Conservation (phyloP, 2,888 invertebrate species). For the Chaetogeoica ovagalla region DNA sequence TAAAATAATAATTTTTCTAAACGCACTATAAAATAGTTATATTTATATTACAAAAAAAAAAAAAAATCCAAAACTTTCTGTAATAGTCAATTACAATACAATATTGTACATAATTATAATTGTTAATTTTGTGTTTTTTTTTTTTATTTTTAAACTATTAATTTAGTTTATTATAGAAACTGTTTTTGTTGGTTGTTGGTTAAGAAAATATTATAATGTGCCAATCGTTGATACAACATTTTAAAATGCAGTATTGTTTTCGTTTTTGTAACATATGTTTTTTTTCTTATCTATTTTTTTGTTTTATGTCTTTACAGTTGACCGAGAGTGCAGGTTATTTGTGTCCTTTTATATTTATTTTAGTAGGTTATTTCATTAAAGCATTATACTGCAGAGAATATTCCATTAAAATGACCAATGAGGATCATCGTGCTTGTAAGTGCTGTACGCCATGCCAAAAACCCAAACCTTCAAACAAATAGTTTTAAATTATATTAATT, state of each 20-base stretch:
- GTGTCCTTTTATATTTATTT: slow-evolving; percentile 28
- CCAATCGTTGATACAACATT: neutral
- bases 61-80: neutral
- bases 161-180: no score
- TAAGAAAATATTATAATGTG: no score
- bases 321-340: slow-evolving; percentile 1
- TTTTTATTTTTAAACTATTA: no score
- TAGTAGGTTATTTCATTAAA: slow-evolving; percentile 29
- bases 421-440: neutral
- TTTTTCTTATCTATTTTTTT: slow-evolving; percentile 20
- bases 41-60: no score
- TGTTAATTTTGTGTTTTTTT: no score
- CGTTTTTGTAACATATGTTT: neutral
- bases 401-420: slow-evolving; percentile 11
- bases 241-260: neutral
- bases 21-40: no score
- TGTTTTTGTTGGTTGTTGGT: neutral
- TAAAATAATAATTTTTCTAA: no score
- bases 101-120: no score
- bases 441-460: slow-evolving; percentile 32
- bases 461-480: slow-evolving; percentile 4
- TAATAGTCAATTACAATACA: neutral
- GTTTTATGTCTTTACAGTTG: slow-evolving; percentile 23
- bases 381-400: neutral
- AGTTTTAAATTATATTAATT: slow-evolving; percentile 26